Base-by-base conservation (phyloP, 2,797 vertebrate species). In the Pogonophryne albipinna region DNA sequence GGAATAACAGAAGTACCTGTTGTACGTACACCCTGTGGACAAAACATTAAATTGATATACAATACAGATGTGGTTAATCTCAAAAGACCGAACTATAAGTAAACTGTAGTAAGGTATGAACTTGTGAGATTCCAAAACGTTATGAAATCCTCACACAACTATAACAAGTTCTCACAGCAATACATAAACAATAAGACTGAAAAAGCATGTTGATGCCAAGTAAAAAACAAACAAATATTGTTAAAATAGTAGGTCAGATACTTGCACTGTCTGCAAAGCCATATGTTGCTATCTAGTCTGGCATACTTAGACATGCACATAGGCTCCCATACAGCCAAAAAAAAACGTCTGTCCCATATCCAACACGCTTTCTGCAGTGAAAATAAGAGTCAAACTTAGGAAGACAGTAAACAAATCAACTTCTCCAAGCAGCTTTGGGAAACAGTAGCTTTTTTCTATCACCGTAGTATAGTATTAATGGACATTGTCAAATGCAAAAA, bases 321-420 rank as follows among this genome's bases (percentile, higher is more conserved):
- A 17, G 16, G 19, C 3, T 46, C 16, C 11, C 19, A 9, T 12
- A 13, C 27, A 42, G 11, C 13, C 50, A 44, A 10, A 53, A 15
- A 70, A 14, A 12, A 9, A 65, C 34, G 50, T 10, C 4, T 7
- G 15, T 16, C 47, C 41, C 27, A 47, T 41, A 65, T n/a, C 2
- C 12, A 16, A 19, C 9, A 0, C 60, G 2, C 57, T 27, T 5
- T 20, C n/a, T 60, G 49, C 3, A 41, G 10, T 16, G 20, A 27
- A 46, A 34, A 64, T 10, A 17, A 27, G 27, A 27, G 27, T 27
- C 44, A 47, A 13, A 46, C 7, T 14, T 16, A 71, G 60, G 3
- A 45, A 62, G 20, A 51, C 51, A 20, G 16, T 45, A 61, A 61
- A 61, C 19, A 14, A 61, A 61, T 61, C 27, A 55, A 56, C 10